Evolutionary conservation across 2,113 vertebrate genomes (phyloP).

Genomic region (Thamnophis sirtalis): DNA sequence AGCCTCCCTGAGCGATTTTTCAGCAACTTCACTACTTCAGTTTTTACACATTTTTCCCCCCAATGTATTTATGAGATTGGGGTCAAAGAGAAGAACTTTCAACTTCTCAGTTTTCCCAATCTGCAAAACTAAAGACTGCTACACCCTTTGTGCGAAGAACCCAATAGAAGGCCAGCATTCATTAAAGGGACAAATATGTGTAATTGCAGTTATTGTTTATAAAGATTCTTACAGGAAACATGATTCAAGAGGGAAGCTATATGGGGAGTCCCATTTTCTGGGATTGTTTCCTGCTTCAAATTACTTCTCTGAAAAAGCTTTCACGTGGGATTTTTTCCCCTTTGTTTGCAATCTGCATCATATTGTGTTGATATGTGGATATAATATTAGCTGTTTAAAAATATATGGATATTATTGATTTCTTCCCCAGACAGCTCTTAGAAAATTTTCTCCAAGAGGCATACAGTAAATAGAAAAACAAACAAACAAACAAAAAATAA

Average conservation of each 20-base stretch:
- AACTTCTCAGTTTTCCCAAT: background rate
- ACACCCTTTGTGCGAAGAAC: background rate
- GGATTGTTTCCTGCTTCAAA: background rate
- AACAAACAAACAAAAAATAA: background rate
- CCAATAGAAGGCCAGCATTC: background rate
- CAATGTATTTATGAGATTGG: background rate
- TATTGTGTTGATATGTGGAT: background rate
- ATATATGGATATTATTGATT: background rate
- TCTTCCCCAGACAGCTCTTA: background rate
- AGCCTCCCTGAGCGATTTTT: constrained; percentile 19
- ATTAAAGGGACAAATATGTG: background rate
- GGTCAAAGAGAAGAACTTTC: background rate
- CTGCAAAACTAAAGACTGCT: background rate
- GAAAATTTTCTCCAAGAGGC: background rate
- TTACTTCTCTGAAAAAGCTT: background rate
- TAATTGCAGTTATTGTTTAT: background rate
- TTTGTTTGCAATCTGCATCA: background rate
- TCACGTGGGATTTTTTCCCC: too few relatives aligned
- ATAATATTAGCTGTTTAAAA: background rate
- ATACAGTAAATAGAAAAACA: background rate
- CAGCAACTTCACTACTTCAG: constrained; percentile 12
- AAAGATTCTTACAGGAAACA: background rate
- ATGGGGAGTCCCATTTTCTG: too few relatives aligned
- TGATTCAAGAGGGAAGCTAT: background rate
- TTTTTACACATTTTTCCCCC: background rate